Evolutionary conservation across 1,140 invertebrate genomes (phyloP), one percentile per base, ranked within the genome.

Genomic region (Sitobion miscanthi): DNA sequence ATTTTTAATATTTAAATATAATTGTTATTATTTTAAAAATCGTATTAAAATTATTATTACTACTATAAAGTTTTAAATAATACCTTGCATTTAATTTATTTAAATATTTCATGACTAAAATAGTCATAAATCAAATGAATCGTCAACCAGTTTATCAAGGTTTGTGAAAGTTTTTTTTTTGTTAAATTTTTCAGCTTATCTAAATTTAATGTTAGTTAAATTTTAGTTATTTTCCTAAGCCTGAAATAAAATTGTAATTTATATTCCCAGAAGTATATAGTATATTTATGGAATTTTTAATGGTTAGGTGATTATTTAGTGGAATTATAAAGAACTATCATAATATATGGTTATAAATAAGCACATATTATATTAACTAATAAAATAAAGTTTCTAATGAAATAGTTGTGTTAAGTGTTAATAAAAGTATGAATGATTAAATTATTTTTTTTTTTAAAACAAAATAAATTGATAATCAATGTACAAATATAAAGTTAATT

Each of bases 1-100:
- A 38, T 11, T 88, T 85, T 11, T 23, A 9, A 14, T 35, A 38
- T 89, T 57, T 30, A 57, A 89, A 30, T 89, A 89, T 57, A 57
- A 57, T 57, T 89, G 9, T 89, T 57, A 89, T 54, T 35, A 35
- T 89, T 52, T 25, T 52, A n/a, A 89, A 89, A 57, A 57, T 25
- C 7, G 57, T 54, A 89, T 54, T 11, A 54, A 1, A 89, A 20
- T 54, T 38, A 2, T 38, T 57, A 89, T 89, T 23, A 30, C 8
- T 89, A 57, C 23, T 57, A 6, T 57, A 42, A 38, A 54, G 9
- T 23, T 88, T 89, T 38, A 25, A 88, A 89, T 89, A 38, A 89
- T 21, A 25, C 9, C 35, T 57, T 57, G 8, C 14, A 23, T 88
- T 88, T 42, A 42, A 42, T 42, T 38, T 21, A 49, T 88, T n/a